These are phyloP conservation scores for Ophion slaviceki DNA, from an alignment of 2,888 invertebrate genomes.

Conservation along the genomic window DNA sequence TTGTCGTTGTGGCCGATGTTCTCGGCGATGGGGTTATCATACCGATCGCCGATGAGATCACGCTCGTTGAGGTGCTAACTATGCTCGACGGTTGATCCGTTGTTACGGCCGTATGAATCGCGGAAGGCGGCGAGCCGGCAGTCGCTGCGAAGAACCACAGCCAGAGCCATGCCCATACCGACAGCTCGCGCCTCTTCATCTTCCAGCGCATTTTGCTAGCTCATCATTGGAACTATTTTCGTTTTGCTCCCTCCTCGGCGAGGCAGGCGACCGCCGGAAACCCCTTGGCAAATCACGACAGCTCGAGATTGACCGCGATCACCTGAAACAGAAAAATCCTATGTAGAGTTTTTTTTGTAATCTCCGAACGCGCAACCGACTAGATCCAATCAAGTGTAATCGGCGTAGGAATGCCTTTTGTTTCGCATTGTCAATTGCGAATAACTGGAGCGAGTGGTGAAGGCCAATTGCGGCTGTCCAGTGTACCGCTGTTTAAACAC, in stretches of 20 bases:
- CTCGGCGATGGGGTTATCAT: conserved; percentile 58
- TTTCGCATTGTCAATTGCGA: conserved; percentile 55
- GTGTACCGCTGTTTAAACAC: conserved; percentile 12
- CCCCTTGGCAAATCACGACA: conserved; percentile 26
- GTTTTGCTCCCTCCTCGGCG: conserved; percentile 44
- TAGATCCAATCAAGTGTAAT: conserved; percentile 28
- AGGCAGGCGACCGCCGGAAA: background rate
- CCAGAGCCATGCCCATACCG: conserved; percentile 81
- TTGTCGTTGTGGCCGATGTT: conserved; percentile 59
- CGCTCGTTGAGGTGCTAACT: conserved; percentile 35
- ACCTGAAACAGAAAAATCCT: conserved; percentile 69
- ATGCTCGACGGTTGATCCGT: conserved; percentile 52
- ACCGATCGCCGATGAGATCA: conserved; percentile 62
- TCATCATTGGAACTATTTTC: conserved; percentile 75
- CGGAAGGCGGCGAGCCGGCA: conserved; percentile 75
- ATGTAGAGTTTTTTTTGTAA: conserved; percentile 8
- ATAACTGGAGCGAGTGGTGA: conserved; percentile 9
- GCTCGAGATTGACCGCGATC: conserved; percentile 35
- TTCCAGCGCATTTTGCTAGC: conserved; percentile 81
- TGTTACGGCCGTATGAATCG: conserved; percentile 49
- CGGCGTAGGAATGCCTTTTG: conserved; percentile 15
- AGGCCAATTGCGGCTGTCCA: conserved; percentile 42
- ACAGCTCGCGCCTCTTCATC: conserved; percentile 80
- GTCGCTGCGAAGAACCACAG: conserved; percentile 80
- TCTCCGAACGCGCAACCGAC: conserved; percentile 9